Conservation (phyloP, 2,888 invertebrate genomes). For the Proisotoma minuta region DNA sequence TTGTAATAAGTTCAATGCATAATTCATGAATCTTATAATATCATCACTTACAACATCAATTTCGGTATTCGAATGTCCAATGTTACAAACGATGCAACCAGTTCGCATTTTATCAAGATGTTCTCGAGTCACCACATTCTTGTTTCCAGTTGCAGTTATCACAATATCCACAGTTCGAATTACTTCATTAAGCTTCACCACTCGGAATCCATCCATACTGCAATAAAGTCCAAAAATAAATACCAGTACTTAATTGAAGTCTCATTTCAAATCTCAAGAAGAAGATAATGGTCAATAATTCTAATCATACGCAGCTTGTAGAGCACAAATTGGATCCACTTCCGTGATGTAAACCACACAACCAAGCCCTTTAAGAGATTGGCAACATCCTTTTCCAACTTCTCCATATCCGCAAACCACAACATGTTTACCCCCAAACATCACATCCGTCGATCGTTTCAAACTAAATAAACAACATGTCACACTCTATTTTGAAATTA, state of each 20-base stretch:
- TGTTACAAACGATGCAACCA: conserved; percentile 91
- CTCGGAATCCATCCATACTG: conserved; percentile 94
- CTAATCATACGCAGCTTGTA: conserved; percentile 74
- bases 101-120: conserved; percentile 97
- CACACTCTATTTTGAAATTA: too few relatives aligned
- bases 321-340: conserved; percentile 95
- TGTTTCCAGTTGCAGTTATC: conserved; percentile 96
- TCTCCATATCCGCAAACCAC: conserved; percentile 95
- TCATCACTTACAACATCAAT: conserved; percentile 74
- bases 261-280: background rate
- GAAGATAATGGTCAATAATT: background rate
- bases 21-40: background rate
- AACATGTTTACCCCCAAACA: conserved; percentile 97
- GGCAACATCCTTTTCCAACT: conserved; percentile 94
- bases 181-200: conserved; percentile 90
- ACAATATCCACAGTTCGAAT: conserved; percentile 88
- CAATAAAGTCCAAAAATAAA: too few relatives aligned
- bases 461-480: conserved; percentile 56
- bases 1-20: background rate
- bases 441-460: conserved; percentile 87
- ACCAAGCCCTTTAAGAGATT: conserved; percentile 88
- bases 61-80: conserved; percentile 96
- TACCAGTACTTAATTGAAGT: background rate
- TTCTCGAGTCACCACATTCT: conserved; percentile 89
- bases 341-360: conserved; percentile 90